Evolutionary conservation across 2,113 vertebrate species (phyloP).

Genomic region (Albula goreensis): DNA sequence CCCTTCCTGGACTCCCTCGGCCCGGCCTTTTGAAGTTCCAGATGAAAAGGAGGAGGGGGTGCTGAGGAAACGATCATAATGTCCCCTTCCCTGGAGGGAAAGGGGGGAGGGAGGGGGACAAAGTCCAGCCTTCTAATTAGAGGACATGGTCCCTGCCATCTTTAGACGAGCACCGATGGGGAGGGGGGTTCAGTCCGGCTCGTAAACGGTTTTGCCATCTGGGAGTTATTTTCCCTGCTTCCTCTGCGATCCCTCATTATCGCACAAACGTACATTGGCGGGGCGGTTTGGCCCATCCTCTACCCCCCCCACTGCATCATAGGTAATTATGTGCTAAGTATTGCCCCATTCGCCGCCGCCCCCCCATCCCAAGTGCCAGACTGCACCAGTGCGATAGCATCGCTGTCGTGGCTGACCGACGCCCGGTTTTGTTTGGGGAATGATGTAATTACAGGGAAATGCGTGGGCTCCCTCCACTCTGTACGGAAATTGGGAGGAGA

Average conservation of each 20-base stretch:
- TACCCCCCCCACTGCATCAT: background rate
- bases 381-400: constrained; percentile 50
- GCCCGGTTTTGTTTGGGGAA: constrained; percentile 58
- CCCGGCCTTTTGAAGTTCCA: background rate
- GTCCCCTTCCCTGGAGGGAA: background rate
- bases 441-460: constrained; percentile 62
- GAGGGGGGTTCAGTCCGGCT: background rate
- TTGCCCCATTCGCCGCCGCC: constrained; percentile 32
- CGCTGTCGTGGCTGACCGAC: constrained; percentile 46
- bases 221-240: constrained; percentile 35
- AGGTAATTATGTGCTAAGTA: constrained; percentile 17
- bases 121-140: constrained; percentile 42
- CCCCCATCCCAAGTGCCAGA: background rate
- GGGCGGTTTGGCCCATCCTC: background rate
- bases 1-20: background rate
- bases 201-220: constrained; percentile 32
- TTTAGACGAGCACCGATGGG: constrained; percentile 1
- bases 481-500: constrained; percentile 38
- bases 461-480: constrained; percentile 32
- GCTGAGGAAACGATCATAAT: constrained; percentile 36
- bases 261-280: background rate
- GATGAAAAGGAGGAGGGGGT: constrained; percentile 23
- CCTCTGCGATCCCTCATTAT: constrained; percentile 29
- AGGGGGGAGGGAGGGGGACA: background rate
- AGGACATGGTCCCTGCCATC: constrained; percentile 34